phyloP scores from a whole-genome alignment of 2,888 invertebrate species.

The Tinea semifulvella region DNA sequence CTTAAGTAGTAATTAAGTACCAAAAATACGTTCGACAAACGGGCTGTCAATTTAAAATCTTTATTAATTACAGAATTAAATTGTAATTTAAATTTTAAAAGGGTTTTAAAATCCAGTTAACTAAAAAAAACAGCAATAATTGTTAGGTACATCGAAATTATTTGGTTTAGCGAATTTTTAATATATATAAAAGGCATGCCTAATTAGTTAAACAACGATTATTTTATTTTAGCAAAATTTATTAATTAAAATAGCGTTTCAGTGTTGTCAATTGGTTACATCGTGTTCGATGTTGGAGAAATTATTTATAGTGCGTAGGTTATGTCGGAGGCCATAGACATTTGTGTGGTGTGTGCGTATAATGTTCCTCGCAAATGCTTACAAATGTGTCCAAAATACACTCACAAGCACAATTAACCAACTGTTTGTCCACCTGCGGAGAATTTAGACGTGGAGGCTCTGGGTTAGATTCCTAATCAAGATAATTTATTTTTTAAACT shows the following conservation, averaged over 20 bases:
- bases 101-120: no score
- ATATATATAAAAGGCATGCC: conserved; percentile 2
- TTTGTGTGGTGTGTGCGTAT: conserved; percentile 58
- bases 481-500: no score
- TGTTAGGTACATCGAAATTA: neutral
- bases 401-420: no score
- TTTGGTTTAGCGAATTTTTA: no score
- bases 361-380: conserved; percentile 58
- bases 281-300: conserved; percentile 49
- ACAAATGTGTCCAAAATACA: conserved; percentile 31
- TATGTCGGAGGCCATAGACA: conserved; percentile 58
- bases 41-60: no score
- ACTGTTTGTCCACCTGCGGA: no score
- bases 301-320: conserved; percentile 50
- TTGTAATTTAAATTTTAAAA: no score
- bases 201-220: conserved; percentile 8
- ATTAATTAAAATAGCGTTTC: conserved; percentile 19
- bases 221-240: neutral
- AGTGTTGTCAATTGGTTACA: conserved; percentile 29
- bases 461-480: no score
- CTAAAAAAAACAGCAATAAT: conserved; percentile 6
- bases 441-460: no score
- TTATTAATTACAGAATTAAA: no score
- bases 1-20: no score
- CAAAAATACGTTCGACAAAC: no score